Conservation (phyloP, 1,140 invertebrate species). For the Leptinotarsa undecemlineata region DNA sequence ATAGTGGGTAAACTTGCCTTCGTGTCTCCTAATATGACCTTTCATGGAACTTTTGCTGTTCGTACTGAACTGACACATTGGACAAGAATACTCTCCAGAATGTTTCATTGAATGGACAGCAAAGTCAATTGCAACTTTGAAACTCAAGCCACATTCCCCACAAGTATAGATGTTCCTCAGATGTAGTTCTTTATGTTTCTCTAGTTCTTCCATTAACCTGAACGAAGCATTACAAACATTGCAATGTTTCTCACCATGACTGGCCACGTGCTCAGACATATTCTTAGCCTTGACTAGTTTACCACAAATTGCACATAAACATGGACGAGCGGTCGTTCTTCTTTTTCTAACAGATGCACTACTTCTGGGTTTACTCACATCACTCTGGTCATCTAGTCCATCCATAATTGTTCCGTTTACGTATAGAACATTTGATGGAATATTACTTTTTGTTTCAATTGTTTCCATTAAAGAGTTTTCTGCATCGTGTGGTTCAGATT, state of each 20-base stretch:
- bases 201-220: conserved; percentile 57
- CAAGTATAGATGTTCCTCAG: conserved; percentile 26
- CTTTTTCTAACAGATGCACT: background rate
- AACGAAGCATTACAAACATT: conserved; percentile 59
- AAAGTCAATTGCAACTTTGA: conserved; percentile 25
- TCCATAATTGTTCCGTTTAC: background rate
- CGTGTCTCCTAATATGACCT: conserved; percentile 57
- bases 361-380: background rate
- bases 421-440: background rate
- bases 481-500: background rate
- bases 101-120: conserved; percentile 35
- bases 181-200: conserved; percentile 52
- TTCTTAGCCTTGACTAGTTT: conserved; percentile 19
- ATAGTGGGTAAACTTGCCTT: conserved; percentile 56
- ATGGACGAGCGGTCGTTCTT: background rate
- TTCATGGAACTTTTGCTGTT: conserved; percentile 32
- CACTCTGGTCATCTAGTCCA: background rate
- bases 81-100: conserved; percentile 28
- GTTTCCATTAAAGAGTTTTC: background rate
- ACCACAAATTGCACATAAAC: conserved; percentile 32
- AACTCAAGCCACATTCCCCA: conserved; percentile 30
- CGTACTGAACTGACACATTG: conserved; percentile 31
- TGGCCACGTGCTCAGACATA: conserved; percentile 24
- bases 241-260: conserved; percentile 49
- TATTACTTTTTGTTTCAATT: background rate